A percentile compares a stretch with the other conserved stretches of the same genome.
Evolutionary conservation across 1,140 invertebrate genomes (phyloP).

Genomic region (Gerris buenoi): DNA sequence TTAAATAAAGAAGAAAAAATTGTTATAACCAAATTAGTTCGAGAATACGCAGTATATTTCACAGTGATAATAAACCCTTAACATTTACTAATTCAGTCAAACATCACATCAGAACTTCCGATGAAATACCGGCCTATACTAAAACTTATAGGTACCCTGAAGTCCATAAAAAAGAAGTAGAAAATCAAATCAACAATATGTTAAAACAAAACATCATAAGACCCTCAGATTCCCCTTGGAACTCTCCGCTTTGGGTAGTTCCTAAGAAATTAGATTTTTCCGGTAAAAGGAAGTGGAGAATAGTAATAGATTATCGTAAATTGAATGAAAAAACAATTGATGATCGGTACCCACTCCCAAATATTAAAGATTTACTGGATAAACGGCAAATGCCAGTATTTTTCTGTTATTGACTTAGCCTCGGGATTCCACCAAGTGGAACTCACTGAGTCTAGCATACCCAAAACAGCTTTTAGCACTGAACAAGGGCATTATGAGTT

Average conservation of each 20-base stretch:
- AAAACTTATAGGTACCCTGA: neutral
- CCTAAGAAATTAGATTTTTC: constrained; percentile 19
- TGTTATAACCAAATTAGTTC: too few relatives aligned
- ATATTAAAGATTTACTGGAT: neutral
- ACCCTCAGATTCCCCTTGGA: constrained; percentile 13
- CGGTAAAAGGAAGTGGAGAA: constrained; percentile 16
- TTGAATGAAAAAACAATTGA: constrained; percentile 17
- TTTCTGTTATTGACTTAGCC: constrained; percentile 17
- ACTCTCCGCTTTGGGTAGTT: constrained; percentile 15
- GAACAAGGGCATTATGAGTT: constrained; percentile 16
- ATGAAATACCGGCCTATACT: neutral
- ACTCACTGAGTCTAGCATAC: too few relatives aligned
- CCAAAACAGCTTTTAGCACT: constrained; percentile 21
- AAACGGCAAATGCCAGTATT: constrained; percentile 13
- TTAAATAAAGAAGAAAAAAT: too few relatives aligned
- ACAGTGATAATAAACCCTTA: too few relatives aligned
- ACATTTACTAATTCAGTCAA: too few relatives aligned
- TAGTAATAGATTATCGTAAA: constrained; percentile 22
- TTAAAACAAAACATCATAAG: neutral
- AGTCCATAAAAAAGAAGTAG: neutral
- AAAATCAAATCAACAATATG: neutral
- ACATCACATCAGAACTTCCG: neutral
- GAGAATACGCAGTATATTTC: too few relatives aligned
- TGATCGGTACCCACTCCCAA: constrained; percentile 7
- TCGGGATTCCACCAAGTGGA: too few relatives aligned